These are phyloP conservation scores for Amblyornis subalaris DNA, from an alignment of 2,113 vertebrate genomes.

Conservation along the genomic window DNA sequence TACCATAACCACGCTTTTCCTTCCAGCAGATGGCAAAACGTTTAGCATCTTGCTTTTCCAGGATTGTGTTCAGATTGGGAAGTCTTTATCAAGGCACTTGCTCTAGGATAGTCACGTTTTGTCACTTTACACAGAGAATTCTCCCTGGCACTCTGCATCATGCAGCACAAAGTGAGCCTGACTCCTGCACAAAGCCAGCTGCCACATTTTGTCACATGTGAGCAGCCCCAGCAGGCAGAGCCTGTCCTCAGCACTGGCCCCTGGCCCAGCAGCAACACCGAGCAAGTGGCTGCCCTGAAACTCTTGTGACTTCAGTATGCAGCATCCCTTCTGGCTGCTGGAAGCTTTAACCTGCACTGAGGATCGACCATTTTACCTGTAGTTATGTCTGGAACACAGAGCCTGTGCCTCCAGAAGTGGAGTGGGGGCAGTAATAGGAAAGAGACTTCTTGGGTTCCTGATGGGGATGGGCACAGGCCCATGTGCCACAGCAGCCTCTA, in stretches of 20 bases:
- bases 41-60: not conserved
- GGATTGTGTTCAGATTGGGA: rapidly evolving
- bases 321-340: too few species aligned
- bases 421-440: rapidly evolving
- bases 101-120: not conserved
- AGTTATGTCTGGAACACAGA: rapidly evolving
- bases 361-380: rapidly evolving
- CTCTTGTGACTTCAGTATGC: rapidly evolving
- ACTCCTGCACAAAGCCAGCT: not conserved
- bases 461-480: rapidly evolving
- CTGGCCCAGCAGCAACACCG: not conserved
- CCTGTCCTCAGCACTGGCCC: rapidly evolving
- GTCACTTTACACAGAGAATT: not conserved
- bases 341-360: rapidly evolving
- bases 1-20: rapidly evolving
- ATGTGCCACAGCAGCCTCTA: rapidly evolving
- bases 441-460: too few species aligned
- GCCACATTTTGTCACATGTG: rapidly evolving
- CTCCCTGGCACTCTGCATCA: rapidly evolving
- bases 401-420: rapidly evolving
- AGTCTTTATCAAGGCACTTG: not conserved
- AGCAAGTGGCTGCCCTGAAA: rapidly evolving
- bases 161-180: not conserved
- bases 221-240: not conserved
- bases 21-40: not conserved